phyloP scores from a whole-genome alignment of 2,113 vertebrate species.

The Naja naja region DNA sequence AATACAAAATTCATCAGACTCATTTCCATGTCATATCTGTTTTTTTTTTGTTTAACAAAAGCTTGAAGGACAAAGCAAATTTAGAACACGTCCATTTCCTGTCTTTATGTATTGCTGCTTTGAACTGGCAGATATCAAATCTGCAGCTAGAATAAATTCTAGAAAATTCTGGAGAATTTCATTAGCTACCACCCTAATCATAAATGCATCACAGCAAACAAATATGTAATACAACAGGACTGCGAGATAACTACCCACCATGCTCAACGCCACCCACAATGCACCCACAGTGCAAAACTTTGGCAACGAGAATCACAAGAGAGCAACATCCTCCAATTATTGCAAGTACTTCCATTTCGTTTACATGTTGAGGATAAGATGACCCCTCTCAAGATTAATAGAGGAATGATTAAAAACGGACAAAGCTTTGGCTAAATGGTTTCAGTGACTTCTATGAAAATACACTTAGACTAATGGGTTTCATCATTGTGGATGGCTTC shows the following conservation, averaged over 20 bases:
- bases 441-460: slow-evolving; percentile 39
- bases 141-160: slow-evolving; percentile 1
- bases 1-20: not conserved
- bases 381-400: slow-evolving; percentile 31
- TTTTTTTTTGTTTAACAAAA: not conserved
- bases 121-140: not conserved
- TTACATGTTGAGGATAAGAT: slow-evolving; percentile 26
- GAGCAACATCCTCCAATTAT: not conserved
- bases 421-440: slow-evolving; percentile 24
- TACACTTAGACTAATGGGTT: slow-evolving; percentile 39
- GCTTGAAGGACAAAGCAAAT: slow-evolving; percentile 5
- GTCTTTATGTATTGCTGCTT: not conserved
- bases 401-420: slow-evolving; percentile 43
- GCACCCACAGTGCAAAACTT: not conserved
- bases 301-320: not conserved
- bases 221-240: not conserved
- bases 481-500: slow-evolving; percentile 18
- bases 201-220: slow-evolving; percentile 9
- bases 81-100: not conserved
- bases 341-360: slow-evolving; percentile 1
- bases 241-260: slow-evolving; percentile 2
- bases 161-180: slow-evolving; percentile 16
- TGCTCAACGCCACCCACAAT: slow-evolving; percentile 12
- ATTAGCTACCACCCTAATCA: not conserved
- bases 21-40: not conserved